Evolutionary conservation across 1,140 invertebrate genomes (phyloP).

Genomic region (Akabosia matsudoensis): DNA sequence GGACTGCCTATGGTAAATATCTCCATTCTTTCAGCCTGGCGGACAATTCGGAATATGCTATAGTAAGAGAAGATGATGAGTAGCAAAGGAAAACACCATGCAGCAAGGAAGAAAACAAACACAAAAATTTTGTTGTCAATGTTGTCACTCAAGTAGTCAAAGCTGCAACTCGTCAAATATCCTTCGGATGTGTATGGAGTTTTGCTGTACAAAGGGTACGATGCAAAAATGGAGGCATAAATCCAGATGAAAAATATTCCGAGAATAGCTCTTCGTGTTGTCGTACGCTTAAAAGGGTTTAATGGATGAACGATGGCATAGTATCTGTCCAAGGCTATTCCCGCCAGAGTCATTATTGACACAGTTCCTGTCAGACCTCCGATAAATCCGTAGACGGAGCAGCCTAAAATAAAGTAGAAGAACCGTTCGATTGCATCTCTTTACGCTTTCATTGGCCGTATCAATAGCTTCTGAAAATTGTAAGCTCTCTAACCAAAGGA

Average conservation of each 20-base stretch:
- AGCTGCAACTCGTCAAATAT: conserved; percentile 74
- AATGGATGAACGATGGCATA: conserved; percentile 68
- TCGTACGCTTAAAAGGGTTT: conserved; percentile 60
- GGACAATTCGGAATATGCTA: conserved; percentile 64
- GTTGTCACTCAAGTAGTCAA: conserved; percentile 65
- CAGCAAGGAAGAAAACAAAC: conserved; percentile 48
- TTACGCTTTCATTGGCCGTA: conserved; percentile 18
- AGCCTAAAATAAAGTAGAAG: conserved; percentile 56
- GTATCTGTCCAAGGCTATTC: conserved; percentile 68
- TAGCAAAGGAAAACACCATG: conserved; percentile 58
- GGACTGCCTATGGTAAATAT: neutral
- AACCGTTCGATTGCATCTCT: too few relatives aligned
- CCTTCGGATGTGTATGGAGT: conserved; percentile 73
- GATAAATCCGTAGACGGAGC: conserved; percentile 66
- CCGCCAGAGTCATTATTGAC: conserved; percentile 66
- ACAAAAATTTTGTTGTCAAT: conserved; percentile 49
- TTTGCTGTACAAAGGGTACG: conserved; percentile 66
- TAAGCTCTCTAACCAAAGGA: too few relatives aligned
- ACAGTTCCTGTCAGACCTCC: conserved; percentile 68
- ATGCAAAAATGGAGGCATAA: conserved; percentile 65
- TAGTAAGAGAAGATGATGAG: conserved; percentile 68
- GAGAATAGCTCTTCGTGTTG: conserved; percentile 59
- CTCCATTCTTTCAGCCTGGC: conserved; percentile 40
- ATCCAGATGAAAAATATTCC: conserved; percentile 66
- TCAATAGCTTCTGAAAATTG: conserved; percentile 1